Evolutionary conservation across 2,113 vertebrate genomes (phyloP), one percentile per base, ranked within the genome.

Genomic region (Platanista minor): DNA sequence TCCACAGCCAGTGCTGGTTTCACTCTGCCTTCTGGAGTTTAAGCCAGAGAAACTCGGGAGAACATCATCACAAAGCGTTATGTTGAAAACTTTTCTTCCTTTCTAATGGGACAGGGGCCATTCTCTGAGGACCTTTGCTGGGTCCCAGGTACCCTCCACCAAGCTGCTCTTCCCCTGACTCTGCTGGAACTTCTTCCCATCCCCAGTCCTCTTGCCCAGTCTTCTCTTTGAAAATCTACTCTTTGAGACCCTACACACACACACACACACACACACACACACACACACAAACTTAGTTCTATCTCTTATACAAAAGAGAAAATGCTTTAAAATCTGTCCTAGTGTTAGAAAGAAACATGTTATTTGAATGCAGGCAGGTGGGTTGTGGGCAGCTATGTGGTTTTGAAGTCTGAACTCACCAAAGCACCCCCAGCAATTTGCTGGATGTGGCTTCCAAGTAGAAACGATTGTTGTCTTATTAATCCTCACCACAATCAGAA

Each of bases 21-120:
- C 21, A 29, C 20, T 17, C 49, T 25, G 59, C 83, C 93, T 95
- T 54, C 93, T 95, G n/a, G 49, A 83, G 31, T 43, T 52, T 57
- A 29, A 84, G 64, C 33, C 46, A 49, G 49, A 64, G 71, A 69
- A 57, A 46, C n/a, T 43, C 1, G 8, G 67, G 7, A 33, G 13
- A 52, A 23, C 2, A 4, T n/a, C 3, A 49, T 12, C 25, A 12
- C 8, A 18, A n/a, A 29, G 4, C 13, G 21, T 27, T 66, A 3
- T 23, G 13, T 0, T 29, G 39, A 64, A 83, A 87, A 36, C 2
- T 20, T 14, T 14, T 43, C 15, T 43, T 71, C 13, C 9, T 90
- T 78, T 86, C 41, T 33, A 23, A 11, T 4, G 6, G 20, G 71
- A 43, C 41, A 46, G 20, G 61, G 6, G 41, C n/a, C 52, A 21